Percentiles rank a stretch among this genome's conserved stretches.
Conservation (phyloP, 2,797 vertebrate genomes). For the Hoplostethus atlanticus region DNA sequence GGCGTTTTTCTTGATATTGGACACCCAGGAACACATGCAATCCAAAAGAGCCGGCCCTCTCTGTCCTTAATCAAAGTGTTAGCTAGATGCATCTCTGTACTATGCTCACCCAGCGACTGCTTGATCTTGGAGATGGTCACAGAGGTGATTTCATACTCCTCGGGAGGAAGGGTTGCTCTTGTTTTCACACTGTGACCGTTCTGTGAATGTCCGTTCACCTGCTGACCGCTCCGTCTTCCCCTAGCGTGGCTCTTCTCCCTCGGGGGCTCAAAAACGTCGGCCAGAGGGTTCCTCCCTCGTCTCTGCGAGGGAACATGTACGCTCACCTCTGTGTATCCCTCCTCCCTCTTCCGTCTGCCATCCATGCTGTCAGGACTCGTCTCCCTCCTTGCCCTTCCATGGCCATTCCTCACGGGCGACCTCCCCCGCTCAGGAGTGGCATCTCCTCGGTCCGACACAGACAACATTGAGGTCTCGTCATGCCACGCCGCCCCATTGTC, state of each 20-base stretch:
- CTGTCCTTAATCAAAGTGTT: neutral
- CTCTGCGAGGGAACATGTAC: constrained; percentile 76
- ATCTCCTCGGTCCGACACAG: constrained; percentile 67
- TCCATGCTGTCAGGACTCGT: constrained; percentile 69
- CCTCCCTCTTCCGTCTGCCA: constrained; percentile 65
- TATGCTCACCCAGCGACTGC: constrained; percentile 91
- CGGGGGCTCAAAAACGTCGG: constrained; percentile 66
- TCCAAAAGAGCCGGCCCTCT: too few relatives aligned
- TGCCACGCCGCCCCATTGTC: constrained; percentile 43
- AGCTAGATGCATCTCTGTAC: neutral
- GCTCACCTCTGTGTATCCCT: constrained; percentile 83
- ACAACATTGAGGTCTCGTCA: constrained; percentile 55
- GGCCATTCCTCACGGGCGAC: constrained; percentile 78
- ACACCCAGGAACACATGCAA: neutral
- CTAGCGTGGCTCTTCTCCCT: constrained; percentile 50
- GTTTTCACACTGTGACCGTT: constrained; percentile 59
- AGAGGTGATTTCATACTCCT: constrained; percentile 85
- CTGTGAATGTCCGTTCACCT: constrained; percentile 65
- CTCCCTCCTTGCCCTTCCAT: constrained; percentile 65
- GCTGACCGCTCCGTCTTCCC: constrained; percentile 47
- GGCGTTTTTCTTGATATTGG: neutral
- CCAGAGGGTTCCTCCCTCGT: constrained; percentile 62
- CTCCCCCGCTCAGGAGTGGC: constrained; percentile 76
- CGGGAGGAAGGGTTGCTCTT: constrained; percentile 36
- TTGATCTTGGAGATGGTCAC: constrained; percentile 92